Evolutionary conservation across 2,888 invertebrate genomes (phyloP).

Genomic region (Limnephilus lunatus): DNA sequence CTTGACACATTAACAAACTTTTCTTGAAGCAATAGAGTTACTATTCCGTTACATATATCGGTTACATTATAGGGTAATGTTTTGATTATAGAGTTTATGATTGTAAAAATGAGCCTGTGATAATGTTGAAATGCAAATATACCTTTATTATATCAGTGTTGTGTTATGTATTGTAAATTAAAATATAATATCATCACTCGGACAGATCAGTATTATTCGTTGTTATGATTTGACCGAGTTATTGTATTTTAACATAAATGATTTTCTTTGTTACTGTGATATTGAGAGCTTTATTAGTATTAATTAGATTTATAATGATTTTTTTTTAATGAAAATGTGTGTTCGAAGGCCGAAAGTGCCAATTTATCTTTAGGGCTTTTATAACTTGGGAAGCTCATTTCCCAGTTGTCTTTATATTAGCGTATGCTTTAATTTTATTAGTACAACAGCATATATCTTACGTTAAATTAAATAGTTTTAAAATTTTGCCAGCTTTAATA

Average conservation of each 20-base stretch:
- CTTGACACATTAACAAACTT: neutral
- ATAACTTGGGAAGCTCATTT: neutral
- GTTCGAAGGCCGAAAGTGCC: conserved; percentile 43
- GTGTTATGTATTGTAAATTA: neutral
- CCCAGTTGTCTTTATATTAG: neutral
- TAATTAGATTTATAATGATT: neutral
- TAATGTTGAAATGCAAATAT: conserved; percentile 8
- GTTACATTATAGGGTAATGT: neutral
- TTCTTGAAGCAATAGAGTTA: neutral
- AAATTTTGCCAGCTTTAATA: neutral
- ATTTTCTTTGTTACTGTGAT: conserved; percentile 19
- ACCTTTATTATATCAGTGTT: conserved; percentile 10
- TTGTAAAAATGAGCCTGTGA: conserved; percentile 20
- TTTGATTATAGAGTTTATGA: neutral
- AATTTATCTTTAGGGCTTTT: conserved; percentile 34
- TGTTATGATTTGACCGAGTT: too few relatives aligned
- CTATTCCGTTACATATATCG: neutral
- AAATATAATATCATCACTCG: too few relatives aligned
- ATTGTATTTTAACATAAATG: neutral
- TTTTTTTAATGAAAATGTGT: neutral
- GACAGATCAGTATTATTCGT: too few relatives aligned
- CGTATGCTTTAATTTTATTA: neutral
- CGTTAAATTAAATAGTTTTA: neutral
- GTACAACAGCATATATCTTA: neutral
- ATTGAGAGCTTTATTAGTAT: conserved; percentile 31